Evolutionary conservation across 2,113 vertebrate species (phyloP).

Genomic region (Ornithorhynchus anatinus): DNA sequence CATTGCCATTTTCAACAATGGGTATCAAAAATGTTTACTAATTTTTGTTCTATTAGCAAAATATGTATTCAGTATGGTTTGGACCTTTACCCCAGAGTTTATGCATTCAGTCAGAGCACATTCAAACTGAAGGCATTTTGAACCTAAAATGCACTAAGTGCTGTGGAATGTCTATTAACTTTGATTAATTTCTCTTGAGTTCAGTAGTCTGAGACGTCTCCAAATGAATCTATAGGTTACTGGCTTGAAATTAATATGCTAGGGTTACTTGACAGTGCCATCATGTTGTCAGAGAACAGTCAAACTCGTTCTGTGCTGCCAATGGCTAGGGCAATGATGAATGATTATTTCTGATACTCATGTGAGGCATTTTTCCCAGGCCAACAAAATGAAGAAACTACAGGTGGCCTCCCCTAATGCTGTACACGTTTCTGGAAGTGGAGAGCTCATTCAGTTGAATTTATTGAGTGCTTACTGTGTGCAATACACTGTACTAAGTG

Average conservation of each 20-base stretch:
- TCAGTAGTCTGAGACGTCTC: conserved; percentile 16
- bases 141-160: conserved; percentile 20
- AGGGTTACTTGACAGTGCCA: background rate
- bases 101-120: conserved; percentile 16
- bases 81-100: conserved; percentile 14
- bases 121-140: background rate
- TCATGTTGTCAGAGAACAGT: background rate
- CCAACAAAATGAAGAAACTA: conserved; percentile 41
- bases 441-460: conserved; percentile 18
- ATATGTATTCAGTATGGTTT: background rate
- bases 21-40: background rate
- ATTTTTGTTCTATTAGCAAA: background rate
- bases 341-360: conserved; percentile 49
- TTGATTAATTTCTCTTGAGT: conserved; percentile 48
- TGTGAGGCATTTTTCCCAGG: conserved; percentile 35
- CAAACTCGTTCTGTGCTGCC: conserved; percentile 21
- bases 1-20: background rate
- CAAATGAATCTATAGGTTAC: conserved; percentile 40
- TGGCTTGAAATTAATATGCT: conserved; percentile 45
- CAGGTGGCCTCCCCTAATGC: conserved; percentile 28
- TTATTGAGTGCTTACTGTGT: no score
- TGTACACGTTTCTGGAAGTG: conserved; percentile 36
- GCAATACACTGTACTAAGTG: no score
- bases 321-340: conserved; percentile 42
- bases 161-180: conserved; percentile 23